Base-by-base conservation (phyloP, 2,113 vertebrate genomes). In the Xyrauchen texanus region DNA sequence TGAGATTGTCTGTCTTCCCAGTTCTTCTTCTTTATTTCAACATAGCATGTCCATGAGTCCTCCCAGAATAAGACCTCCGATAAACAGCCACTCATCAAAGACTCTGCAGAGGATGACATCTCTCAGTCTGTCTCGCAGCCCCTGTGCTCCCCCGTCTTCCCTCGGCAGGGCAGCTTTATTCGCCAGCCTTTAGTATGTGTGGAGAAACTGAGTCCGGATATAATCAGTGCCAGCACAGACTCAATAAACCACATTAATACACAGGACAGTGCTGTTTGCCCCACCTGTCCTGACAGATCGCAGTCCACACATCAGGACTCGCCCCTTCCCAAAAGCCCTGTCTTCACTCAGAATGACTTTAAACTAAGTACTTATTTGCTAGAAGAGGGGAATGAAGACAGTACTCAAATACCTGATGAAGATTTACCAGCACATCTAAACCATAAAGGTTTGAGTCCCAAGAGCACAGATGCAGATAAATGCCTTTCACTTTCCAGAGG, bases 221-320 rank as follows among this genome's bases (percentile, higher is more conserved):
- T 76, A 8, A 86, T 91, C 82, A 90, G 89, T 82, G 88, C 83
- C 81, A 89, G 89, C 47, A 82, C 87, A 86, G 88, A 88, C 85
- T 86, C 89, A 80, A 91, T 88, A 53, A 81, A 84, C 9, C 21
- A 0, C 0, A 47, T 77, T 21, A 79, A 77, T 2, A 87, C 90
- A 72, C 85, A 88, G 80, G 83, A 88, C 53, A 87, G 76, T 15
- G 52, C 51, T 21, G 8, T 65, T 45, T 6, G 9, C 5, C 9
- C 66, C 63, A 34, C 34, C n/a, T 42, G 81, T 81, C 64, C 78
- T 0, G 63, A 9, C 88, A 85, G 63, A 84, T 81, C 0, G 81
- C 85, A 3, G 77, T 88, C 70, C 21, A 34, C 21, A 83, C 82
- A 4, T 63, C n/a, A 81, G 21, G 21, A 34, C 21, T 34, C 21